Evolutionary conservation across 1,140 invertebrate species (phyloP).

Genomic region (Halictus rubicundus): DNA sequence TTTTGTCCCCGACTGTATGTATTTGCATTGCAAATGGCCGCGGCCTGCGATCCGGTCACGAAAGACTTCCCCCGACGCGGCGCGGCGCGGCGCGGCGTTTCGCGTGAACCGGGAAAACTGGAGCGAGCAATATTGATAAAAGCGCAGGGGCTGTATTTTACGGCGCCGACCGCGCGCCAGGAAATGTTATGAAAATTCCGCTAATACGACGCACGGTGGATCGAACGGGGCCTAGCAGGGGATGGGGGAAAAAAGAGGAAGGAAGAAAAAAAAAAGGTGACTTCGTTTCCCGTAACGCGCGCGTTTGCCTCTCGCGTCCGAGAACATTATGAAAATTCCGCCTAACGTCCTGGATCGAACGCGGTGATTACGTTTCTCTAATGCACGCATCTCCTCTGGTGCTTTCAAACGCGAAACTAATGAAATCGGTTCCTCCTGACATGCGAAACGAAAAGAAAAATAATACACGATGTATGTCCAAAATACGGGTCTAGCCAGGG

Average conservation of each 20-base stretch:
- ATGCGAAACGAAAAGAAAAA: too few relatives aligned
- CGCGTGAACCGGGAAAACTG: background rate
- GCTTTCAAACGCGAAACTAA: background rate
- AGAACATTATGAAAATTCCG: too few relatives aligned
- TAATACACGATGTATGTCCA: too few relatives aligned
- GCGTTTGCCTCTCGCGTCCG: background rate
- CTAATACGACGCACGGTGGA: background rate
- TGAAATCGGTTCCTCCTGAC: too few relatives aligned
- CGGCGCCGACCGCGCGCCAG: background rate
- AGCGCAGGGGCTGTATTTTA: constrained; percentile 1
- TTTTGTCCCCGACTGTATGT: too few relatives aligned
- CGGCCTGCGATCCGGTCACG: background rate
- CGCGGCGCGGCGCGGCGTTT: background rate
- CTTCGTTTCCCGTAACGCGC: background rate
- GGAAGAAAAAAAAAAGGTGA: background rate
- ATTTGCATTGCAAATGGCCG: constrained; percentile 39
- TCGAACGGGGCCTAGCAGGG: background rate
- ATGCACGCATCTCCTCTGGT: too few relatives aligned
- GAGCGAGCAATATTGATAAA: constrained; percentile 2
- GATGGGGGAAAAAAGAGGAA: too few relatives aligned
- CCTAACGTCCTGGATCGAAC: too few relatives aligned
- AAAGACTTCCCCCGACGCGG: background rate
- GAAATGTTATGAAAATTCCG: constrained; percentile 2
- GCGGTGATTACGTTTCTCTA: too few relatives aligned
- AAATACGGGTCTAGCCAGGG: too few relatives aligned